Percentiles rank a stretch among this genome's conserved stretches.
phyloP scores from a whole-genome alignment of 2,113 vertebrate species.

The Typhlomys cinereus region DNA sequence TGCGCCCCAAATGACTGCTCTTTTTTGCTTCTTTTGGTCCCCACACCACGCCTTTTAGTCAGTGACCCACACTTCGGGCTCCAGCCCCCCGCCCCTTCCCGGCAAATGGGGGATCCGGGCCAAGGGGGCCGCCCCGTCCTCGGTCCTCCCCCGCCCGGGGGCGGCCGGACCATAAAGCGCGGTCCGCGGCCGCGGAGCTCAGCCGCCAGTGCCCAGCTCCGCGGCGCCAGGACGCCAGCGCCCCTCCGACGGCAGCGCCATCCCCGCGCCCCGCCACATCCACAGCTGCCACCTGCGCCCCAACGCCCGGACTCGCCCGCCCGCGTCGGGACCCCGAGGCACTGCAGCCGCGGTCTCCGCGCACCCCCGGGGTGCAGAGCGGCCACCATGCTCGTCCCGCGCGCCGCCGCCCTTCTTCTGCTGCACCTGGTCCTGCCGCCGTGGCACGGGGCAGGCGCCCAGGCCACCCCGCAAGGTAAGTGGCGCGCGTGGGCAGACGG shows the following conservation, averaged over 20 bases:
- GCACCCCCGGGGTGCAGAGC: neutral
- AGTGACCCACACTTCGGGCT: neutral
- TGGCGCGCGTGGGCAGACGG: neutral
- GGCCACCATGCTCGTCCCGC: constrained; percentile 77
- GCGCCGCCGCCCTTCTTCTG: constrained; percentile 80
- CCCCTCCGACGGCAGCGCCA: constrained; percentile 50
- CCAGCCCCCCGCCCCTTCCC: constrained; percentile 41
- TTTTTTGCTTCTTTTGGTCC: neutral
- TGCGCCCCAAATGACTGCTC: neutral
- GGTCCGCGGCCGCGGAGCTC: neutral
- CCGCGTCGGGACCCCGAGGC: neutral
- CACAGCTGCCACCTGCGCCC: constrained; percentile 45
- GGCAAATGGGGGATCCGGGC: constrained; percentile 27
- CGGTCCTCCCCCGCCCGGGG: constrained; percentile 45
- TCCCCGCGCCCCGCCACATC: neutral
- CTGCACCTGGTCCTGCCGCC: constrained; percentile 87
- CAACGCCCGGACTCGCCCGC: neutral
- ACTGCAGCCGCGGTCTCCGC: neutral
- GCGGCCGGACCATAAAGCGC: constrained; percentile 38
- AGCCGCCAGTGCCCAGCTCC: neutral
- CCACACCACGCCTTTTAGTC: neutral
- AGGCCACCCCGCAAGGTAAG: constrained; percentile 91
- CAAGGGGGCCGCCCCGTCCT: constrained; percentile 70
- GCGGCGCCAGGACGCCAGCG: neutral
- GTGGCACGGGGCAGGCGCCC: constrained; percentile 75